phyloP scores from a whole-genome alignment of 1,140 invertebrate species.

The Euwallacea fornicatus region DNA sequence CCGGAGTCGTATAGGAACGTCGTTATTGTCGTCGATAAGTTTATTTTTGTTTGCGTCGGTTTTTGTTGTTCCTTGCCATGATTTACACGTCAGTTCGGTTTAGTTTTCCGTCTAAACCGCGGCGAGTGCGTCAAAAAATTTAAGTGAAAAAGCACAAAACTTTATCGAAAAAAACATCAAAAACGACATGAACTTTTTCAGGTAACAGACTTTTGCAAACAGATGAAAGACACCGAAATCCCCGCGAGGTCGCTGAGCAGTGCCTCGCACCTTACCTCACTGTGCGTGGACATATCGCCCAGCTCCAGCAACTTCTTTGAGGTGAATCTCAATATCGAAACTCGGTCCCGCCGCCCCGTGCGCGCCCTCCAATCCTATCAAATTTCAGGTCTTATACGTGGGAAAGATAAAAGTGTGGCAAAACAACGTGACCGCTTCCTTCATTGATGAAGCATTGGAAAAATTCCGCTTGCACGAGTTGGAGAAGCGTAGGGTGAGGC shows the following conservation, averaged over 20 bases:
- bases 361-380: neutral
- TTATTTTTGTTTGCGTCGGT: constrained; percentile 17
- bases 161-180: no score
- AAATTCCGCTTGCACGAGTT: constrained; percentile 81
- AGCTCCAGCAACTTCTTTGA: constrained; percentile 86
- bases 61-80: constrained; percentile 4
- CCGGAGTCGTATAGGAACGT: neutral
- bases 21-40: constrained; percentile 5
- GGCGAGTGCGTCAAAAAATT: neutral
- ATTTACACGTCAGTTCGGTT: neutral
- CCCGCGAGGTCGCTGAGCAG: constrained; percentile 52
- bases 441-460: constrained; percentile 87
- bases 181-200: constrained; percentile 51
- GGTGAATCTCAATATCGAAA: constrained; percentile 52
- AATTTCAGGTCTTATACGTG: constrained; percentile 77
- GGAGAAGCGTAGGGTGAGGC: constrained; percentile 45
- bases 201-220: constrained; percentile 68
- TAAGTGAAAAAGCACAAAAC: neutral
- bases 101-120: no score
- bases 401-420: constrained; percentile 85
- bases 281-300: constrained; percentile 77
- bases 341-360: neutral
- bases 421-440: constrained; percentile 80
- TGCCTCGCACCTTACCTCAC: constrained; percentile 66
- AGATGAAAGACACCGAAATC: constrained; percentile 64